phyloP scores from a whole-genome alignment of 2,797 vertebrate species.

The Podarcis siculus region DNA sequence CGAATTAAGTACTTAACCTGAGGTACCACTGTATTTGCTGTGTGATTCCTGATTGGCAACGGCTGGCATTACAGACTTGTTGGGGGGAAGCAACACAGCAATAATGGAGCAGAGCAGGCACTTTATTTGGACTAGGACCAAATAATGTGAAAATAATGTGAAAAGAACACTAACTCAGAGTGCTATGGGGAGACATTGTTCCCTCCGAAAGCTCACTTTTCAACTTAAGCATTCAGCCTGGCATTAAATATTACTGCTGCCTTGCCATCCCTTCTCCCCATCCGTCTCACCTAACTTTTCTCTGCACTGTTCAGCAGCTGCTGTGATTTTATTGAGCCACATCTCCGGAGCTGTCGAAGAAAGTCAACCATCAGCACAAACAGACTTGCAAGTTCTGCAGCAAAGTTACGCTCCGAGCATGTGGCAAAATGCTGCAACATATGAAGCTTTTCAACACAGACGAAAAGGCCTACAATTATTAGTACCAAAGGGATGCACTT shows the following conservation, averaged over 20 bases:
- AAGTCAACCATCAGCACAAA: neutral
- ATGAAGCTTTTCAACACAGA: neutral
- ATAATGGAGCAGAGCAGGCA: no score
- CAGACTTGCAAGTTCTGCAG: neutral
- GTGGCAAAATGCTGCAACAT: rapidly evolving
- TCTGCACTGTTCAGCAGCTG: neutral
- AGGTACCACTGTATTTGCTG: no score
- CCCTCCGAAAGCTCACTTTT: neutral
- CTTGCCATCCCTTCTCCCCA: neutral
- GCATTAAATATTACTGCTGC: neutral
- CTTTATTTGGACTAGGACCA: neutral
- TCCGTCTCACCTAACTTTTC: neutral
- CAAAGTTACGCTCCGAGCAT: neutral
- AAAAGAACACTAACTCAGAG: neutral
- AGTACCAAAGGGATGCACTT: neutral
- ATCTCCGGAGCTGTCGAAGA: neutral
- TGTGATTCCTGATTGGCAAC: no score
- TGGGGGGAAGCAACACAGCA: neutral
- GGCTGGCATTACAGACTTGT: neutral
- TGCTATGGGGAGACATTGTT: neutral
- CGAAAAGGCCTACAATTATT: neutral
- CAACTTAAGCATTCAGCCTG: neutral
- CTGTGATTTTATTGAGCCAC: neutral
- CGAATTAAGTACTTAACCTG: no score
- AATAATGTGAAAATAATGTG: neutral